phyloP scores from a whole-genome alignment of 2,888 invertebrate genomes.

The Agriopis marginaria region DNA sequence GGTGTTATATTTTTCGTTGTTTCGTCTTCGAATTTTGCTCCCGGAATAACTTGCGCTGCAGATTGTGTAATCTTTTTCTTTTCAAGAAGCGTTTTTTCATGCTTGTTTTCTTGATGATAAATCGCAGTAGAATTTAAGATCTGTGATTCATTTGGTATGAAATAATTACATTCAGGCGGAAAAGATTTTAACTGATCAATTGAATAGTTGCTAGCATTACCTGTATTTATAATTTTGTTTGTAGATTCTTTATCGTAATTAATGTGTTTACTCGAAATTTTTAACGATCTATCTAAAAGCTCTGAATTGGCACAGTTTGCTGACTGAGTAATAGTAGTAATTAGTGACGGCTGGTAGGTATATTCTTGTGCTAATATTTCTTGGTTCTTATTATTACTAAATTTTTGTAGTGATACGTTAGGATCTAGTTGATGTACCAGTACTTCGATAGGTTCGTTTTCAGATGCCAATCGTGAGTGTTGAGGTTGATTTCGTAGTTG shows the following conservation, averaged over 20 bases:
- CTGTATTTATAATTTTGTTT: not conserved
- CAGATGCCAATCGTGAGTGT: not conserved
- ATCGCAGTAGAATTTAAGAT: not conserved
- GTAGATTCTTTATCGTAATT: not conserved
- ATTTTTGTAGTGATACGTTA: not conserved
- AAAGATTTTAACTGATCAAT: conserved; percentile 1
- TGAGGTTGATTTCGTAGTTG: not conserved
- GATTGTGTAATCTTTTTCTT: not conserved
- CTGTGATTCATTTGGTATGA: not conserved
- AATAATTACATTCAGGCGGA: conserved; percentile 1
- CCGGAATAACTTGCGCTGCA: conserved; percentile 1
- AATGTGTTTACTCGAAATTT: not conserved
- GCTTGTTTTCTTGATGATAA: conserved; percentile 6
- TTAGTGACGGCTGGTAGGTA: not conserved
- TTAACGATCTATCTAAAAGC: not conserved
- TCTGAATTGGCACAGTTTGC: not conserved
- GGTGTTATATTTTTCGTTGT: not conserved
- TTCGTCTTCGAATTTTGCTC: not conserved
- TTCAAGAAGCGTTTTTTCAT: conserved; percentile 3
- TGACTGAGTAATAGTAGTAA: not conserved
- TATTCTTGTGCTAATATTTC: not conserved
- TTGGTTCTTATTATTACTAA: not conserved
- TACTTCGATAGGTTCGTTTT: not conserved
- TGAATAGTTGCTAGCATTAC: not conserved
- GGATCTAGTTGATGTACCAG: not conserved